Percentiles rank a stretch among this genome's conserved stretches.
phyloP scores from a whole-genome alignment of 2,888 invertebrate genomes.

The Eucera pruinosa region DNA sequence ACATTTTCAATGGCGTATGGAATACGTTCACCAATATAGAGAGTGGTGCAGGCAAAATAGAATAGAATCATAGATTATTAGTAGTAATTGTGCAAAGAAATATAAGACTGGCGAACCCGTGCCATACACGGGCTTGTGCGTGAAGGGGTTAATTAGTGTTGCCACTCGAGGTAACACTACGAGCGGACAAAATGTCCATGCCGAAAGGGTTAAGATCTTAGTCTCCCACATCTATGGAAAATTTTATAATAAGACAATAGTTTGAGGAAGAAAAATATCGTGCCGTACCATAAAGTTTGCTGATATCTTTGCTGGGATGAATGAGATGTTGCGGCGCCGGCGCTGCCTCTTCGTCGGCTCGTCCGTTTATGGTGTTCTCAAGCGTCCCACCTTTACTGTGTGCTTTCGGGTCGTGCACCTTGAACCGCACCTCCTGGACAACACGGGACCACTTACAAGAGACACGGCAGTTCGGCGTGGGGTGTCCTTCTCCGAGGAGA shows the following conservation, averaged over 20 bases:
- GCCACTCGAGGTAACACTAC: too few relatives aligned
- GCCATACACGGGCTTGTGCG: too few relatives aligned
- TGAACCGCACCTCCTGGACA: slow-evolving; percentile 97
- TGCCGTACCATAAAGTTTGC: slow-evolving; percentile 90
- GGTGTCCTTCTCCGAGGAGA: slow-evolving; percentile 77
- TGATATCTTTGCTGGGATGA: slow-evolving; percentile 96
- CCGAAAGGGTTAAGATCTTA: too few relatives aligned
- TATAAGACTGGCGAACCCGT: too few relatives aligned
- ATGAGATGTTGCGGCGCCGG: slow-evolving; percentile 91
- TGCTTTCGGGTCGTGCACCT: slow-evolving; percentile 97
- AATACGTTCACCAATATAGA: too few relatives aligned
- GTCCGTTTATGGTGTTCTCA: slow-evolving; percentile 95
- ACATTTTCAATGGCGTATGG: too few relatives aligned
- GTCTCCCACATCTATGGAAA: background rate
- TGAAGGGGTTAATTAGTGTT: too few relatives aligned
- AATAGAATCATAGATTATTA: too few relatives aligned
- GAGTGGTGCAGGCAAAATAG: too few relatives aligned
- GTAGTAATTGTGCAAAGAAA: too few relatives aligned
- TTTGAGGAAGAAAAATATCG: slow-evolving; percentile 2
- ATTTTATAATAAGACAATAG: background rate
- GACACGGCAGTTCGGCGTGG: slow-evolving; percentile 83
- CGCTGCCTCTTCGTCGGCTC: slow-evolving; percentile 88
- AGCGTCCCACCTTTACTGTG: slow-evolving; percentile 96
- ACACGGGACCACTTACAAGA: slow-evolving; percentile 85
- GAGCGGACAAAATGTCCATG: too few relatives aligned